Evolutionary conservation across 2,888 invertebrate species (phyloP).

Genomic region (Tenthredo mesomela): DNA sequence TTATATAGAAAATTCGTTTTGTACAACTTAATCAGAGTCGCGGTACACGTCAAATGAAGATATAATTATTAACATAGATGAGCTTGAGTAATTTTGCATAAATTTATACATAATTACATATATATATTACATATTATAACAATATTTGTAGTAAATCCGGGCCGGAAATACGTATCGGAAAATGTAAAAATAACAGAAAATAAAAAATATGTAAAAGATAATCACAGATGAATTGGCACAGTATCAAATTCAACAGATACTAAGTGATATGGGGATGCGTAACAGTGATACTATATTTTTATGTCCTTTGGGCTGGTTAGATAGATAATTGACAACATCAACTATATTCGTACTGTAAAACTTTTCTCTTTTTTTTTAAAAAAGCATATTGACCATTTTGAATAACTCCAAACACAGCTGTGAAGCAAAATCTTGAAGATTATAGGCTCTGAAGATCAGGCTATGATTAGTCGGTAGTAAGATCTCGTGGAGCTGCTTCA

Average conservation of each 20-base stretch:
- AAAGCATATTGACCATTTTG: not conserved
- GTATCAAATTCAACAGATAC: not conserved
- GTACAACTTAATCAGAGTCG: not conserved
- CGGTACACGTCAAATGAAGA: not conserved
- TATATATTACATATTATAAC: not conserved
- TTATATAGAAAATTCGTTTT: not conserved
- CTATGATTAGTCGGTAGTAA: not conserved
- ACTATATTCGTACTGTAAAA: not conserved
- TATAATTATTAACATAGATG: not conserved
- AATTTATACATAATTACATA: not conserved
- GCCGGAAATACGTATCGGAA: not conserved
- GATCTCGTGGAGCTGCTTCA: not conserved
- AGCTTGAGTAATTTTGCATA: not conserved
- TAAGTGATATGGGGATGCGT: not conserved
- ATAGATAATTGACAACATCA: not conserved
- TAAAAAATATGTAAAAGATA: not conserved
- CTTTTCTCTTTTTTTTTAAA: not conserved
- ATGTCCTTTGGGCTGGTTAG: not conserved
- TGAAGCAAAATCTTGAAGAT: not conserved
- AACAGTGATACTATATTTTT: not conserved
- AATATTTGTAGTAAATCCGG: not conserved
- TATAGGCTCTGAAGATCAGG: not conserved
- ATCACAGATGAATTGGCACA: not conserved
- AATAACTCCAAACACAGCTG: not conserved
- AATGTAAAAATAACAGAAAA: not conserved